Percentiles rank a stretch among this genome's conserved stretches.
These are phyloP conservation scores for Amphimedon queenslandica DNA, from an alignment of 37 sponge, comb jelly and placozoan species.

Conservation along the genomic window DNA sequence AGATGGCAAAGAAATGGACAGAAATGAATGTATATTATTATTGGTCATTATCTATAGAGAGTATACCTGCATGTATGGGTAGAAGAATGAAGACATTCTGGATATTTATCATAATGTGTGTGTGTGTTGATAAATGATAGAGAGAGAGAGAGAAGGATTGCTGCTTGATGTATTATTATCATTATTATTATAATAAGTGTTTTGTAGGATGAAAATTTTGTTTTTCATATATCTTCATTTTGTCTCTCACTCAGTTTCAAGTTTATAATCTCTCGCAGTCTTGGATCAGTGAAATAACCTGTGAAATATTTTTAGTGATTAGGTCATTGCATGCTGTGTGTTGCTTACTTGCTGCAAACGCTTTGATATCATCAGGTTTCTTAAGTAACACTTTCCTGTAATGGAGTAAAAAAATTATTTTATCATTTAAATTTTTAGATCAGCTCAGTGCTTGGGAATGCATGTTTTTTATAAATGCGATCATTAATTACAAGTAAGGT, in stretches of 20 bases:
- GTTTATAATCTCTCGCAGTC: no score
- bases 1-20: slow-evolving; percentile 27
- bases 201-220: no score
- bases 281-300: slow-evolving; percentile 58
- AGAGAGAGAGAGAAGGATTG: no score
- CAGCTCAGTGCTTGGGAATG: no score
- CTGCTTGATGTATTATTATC: no score
- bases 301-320: background rate
- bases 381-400: slow-evolving; percentile 56
- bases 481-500: no score
- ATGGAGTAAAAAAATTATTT: background rate
- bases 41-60: background rate
- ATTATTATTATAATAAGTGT: no score
- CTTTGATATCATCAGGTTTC: slow-evolving; percentile 59
- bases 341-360: slow-evolving; percentile 71
- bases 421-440: background rate
- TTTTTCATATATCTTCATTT: no score
- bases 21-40: background rate
- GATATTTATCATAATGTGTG: no score
- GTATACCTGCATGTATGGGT: background rate
- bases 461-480: no score
- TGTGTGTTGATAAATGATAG: no score
- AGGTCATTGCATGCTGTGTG: background rate
- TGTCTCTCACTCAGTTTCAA: no score
- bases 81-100: background rate